Percentiles rank a stretch among this genome's conserved stretches.
phyloP scores from a whole-genome alignment of 2,113 vertebrate species.

The Tragulus kanchil region DNA sequence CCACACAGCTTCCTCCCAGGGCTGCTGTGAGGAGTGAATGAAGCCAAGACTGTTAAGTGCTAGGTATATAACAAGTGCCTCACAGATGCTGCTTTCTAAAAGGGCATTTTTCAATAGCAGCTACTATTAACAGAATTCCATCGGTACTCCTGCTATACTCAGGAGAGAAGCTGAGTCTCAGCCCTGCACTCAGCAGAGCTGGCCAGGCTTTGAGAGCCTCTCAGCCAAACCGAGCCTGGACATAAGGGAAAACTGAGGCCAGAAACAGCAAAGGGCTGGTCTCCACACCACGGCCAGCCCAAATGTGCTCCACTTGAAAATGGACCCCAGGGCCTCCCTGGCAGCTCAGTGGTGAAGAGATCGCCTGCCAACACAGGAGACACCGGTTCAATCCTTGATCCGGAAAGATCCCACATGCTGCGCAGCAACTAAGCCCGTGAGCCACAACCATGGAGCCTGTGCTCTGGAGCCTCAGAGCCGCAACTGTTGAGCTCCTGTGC shows the following conservation, averaged over 20 bases:
- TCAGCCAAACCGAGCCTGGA: neutral
- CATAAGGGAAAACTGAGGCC: neutral
- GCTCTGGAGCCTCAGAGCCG: too few relatives aligned
- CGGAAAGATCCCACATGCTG: too few relatives aligned
- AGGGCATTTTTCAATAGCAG: neutral
- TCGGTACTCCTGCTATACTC: too few relatives aligned
- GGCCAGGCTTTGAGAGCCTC: neutral
- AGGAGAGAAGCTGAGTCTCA: neutral
- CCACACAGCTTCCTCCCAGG: neutral
- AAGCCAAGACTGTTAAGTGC: neutral
- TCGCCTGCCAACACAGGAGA: too few relatives aligned
- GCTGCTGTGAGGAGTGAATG: neutral
- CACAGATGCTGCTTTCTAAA: too few relatives aligned
- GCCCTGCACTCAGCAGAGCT: neutral
- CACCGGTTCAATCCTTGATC: too few relatives aligned
- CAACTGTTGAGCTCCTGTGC: too few relatives aligned
- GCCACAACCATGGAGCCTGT: too few relatives aligned
- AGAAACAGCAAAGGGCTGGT: neutral
- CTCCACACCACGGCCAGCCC: neutral
- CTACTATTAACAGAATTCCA: neutral
- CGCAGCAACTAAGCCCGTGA: too few relatives aligned
- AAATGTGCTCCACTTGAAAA: neutral
- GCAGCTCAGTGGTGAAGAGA: too few relatives aligned
- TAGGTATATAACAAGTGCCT: neutral
- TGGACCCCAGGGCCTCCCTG: neutral